phyloP scores from a whole-genome alignment of 2,888 invertebrate genomes.

The Mesorhabditis belari region DNA sequence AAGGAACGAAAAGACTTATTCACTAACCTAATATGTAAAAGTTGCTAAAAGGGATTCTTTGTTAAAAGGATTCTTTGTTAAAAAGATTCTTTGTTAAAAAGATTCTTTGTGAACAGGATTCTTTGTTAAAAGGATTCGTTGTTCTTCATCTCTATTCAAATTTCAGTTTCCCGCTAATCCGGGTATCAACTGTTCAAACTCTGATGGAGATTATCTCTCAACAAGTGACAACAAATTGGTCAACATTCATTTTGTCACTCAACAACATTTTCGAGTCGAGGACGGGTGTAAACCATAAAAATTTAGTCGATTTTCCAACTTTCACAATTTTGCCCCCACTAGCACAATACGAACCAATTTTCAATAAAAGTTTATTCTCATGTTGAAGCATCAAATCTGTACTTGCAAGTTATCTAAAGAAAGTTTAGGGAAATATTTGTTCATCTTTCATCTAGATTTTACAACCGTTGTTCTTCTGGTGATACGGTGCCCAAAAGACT shows the following conservation, averaged over 20 bases:
- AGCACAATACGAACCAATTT: no score
- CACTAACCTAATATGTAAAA: no score
- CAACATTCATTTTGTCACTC: conserved; percentile 16
- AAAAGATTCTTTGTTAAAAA: not conserved
- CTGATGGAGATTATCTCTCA: conserved; percentile 18
- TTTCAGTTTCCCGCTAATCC: not conserved
- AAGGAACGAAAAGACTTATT: no score
- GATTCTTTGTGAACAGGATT: not conserved
- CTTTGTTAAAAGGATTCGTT: not conserved
- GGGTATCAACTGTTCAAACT: conserved; percentile 10
- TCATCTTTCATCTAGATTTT: not conserved
- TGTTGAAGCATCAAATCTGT: no score
- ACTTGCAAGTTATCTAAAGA: not conserved
- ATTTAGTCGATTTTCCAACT: no score
- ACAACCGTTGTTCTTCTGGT: no score
- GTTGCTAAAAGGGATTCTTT: not conserved
- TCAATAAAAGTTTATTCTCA: no score
- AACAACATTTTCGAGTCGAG: conserved; percentile 9
- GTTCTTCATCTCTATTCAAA: no score
- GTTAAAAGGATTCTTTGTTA: not conserved
- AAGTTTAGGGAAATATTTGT: not conserved
- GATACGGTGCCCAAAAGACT: not conserved
- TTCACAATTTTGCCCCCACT: no score
- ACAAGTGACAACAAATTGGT: conserved; percentile 10
- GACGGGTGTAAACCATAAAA: conserved; percentile 5